phyloP scores from a whole-genome alignment of 2,113 vertebrate species.

The Tonatia bakeri region DNA sequence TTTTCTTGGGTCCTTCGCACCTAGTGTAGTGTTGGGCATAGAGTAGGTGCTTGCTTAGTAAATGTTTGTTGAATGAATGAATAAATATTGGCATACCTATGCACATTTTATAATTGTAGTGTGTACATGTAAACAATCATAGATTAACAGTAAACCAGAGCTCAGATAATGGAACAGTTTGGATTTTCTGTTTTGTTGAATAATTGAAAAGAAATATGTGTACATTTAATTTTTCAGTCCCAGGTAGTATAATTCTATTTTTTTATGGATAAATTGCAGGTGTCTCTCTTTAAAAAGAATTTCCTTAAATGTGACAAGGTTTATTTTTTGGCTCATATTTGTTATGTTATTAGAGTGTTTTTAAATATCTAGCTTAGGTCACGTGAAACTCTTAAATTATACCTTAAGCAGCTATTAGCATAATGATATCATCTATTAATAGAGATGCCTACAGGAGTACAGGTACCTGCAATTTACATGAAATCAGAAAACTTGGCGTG shows the following conservation, averaged over 20 bases:
- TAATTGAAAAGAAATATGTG: conserved; percentile 1
- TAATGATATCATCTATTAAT: conserved; percentile 67
- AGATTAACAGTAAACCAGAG: neutral
- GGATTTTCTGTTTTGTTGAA: conserved; percentile 28
- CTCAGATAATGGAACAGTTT: neutral
- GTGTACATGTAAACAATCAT: neutral
- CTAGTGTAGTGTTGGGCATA: neutral
- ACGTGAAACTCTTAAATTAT: conserved; percentile 54
- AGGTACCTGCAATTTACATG: conserved; percentile 57
- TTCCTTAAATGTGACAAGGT: conserved; percentile 45
- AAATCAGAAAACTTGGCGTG: conserved; percentile 63
- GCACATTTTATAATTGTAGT: neutral
- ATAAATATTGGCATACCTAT: neutral
- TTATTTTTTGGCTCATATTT: conserved; percentile 56
- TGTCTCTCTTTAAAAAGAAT: conserved; percentile 63
- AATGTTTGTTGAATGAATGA: neutral
- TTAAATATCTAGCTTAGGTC: conserved; percentile 52
- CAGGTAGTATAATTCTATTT: neutral
- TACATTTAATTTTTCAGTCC: neutral
- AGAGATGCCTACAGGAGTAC: conserved; percentile 30
- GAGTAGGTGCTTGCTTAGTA: neutral
- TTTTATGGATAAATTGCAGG: conserved; percentile 35
- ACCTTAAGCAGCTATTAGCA: conserved; percentile 59
- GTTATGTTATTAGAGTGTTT: conserved; percentile 59
- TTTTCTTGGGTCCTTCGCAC: neutral